Base-by-base conservation (phyloP, 2,888 invertebrate species). In the Axea sp. region DNA sequence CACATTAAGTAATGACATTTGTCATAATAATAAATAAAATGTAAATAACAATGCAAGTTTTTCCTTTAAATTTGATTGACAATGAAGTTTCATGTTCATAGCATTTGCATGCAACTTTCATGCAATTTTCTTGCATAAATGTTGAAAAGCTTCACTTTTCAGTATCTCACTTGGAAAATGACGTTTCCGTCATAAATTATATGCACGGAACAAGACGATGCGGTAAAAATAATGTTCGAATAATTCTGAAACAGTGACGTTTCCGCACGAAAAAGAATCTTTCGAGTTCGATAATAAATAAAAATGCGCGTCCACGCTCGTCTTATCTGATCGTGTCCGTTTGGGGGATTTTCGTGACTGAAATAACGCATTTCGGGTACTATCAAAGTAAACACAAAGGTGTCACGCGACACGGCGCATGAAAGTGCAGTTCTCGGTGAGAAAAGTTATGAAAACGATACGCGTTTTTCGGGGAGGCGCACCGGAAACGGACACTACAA, bases 331-430 rank as follows among this genome's bases (percentile, higher is more conserved):
- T 12, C n/a, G 11, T 45, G 64, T 71, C 57, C 19, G 35, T 51
- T 62, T 3, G 31, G 26, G 7, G 28, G 30, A 22, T 47, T 64
- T 64, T 72, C 72, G 72, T 72, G 72, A 59, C 72, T 65, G 65
- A 57, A 72, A 72, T 72, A 65, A 65, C 59, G 72, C 51, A 65
- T 72, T 72, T 72, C 59, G 72, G 72, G 43, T 37, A 41, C 9
- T 43, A 59, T 72, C 65, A 65, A 72, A 65, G 72, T 53, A 59
- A 72, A 59, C 59, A 65, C 72, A 59, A 59, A 72, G 64, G 72
- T 72, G 72, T 72, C 72, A 72, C 59, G 72, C 72, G 65, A 72
- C 72, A 53, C 72, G 59, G 64, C 39, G 72, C 72, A 65, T 72
- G 72, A 72, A 72, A 72, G 59, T 59, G 59, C 59, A 65, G 14